Conservation (phyloP, 2,797 vertebrate genomes). For the Lithobates pipiens region DNA sequence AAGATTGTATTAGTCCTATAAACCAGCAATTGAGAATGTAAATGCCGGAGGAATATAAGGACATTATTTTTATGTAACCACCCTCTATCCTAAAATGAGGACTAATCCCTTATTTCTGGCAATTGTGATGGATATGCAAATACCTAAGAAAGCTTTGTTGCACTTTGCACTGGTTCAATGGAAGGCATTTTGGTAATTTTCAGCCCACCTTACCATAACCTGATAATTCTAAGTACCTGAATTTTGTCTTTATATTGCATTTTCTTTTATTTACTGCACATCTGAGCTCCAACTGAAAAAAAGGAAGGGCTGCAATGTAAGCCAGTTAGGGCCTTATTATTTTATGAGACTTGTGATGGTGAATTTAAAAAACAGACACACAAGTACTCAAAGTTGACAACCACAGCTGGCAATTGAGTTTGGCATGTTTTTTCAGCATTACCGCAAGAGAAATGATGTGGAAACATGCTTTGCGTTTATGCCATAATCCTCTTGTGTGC, state of each 20-base stretch:
- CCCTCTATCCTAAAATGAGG: too few relatives aligned
- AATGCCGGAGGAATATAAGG: too few relatives aligned
- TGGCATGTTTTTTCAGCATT: conserved; percentile 49
- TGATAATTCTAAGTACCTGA: too few relatives aligned
- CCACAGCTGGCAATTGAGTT: conserved; percentile 43
- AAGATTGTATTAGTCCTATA: too few relatives aligned
- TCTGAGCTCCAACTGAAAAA: background rate
- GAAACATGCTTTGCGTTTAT: conserved; percentile 35
- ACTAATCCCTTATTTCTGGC: too few relatives aligned
- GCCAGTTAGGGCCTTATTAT: background rate
- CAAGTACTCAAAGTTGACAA: conserved; percentile 2
- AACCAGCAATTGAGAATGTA: too few relatives aligned
- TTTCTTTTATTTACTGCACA: background rate
- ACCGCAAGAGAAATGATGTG: conserved; percentile 49
- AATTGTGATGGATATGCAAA: too few relatives aligned
- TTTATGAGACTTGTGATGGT: background rate
- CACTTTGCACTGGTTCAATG: too few relatives aligned
- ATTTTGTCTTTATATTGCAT: background rate
- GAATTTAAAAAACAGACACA: conserved; percentile 26
- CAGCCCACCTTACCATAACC: too few relatives aligned
- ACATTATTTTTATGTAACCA: too few relatives aligned
- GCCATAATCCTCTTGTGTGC: conserved; percentile 24
- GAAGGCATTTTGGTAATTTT: too few relatives aligned
- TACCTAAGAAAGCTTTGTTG: too few relatives aligned
- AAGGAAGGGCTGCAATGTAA: background rate